phyloP scores from a whole-genome alignment of 2,888 invertebrate species.

The Amblyjoppa fuscipennis region DNA sequence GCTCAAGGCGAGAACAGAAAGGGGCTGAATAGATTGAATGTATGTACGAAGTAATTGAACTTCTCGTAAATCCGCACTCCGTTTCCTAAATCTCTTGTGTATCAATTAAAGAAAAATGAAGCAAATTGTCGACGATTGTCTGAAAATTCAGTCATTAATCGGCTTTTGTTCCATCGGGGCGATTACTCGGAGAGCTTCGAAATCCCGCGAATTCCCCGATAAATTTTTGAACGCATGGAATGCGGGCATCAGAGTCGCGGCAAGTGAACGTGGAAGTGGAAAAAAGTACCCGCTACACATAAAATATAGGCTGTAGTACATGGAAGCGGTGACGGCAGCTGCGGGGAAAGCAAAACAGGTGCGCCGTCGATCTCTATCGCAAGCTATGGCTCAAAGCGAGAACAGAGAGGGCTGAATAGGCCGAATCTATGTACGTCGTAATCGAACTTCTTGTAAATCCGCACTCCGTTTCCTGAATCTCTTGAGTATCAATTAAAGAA shows the following conservation, averaged over 20 bases:
- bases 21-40: background rate
- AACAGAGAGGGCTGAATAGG: conserved; percentile 6
- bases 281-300: conserved; percentile 26
- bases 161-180: too few relatives aligned
- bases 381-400: conserved; percentile 22
- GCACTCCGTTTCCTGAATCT: background rate
- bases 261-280: conserved; percentile 13
- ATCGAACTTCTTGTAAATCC: too few relatives aligned
- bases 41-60: conserved; percentile 14
- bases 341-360: conserved; percentile 55
- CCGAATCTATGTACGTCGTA: conserved; percentile 6
- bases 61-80: background rate
- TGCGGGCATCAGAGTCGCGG: conserved; percentile 17
- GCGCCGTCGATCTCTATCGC: conserved; percentile 17
- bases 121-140: background rate
- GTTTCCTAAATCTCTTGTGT: background rate
- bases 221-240: background rate
- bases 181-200: too few relatives aligned
- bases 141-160: background rate
- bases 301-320: conserved; percentile 33
- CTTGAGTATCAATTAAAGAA: background rate
- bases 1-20: conserved; percentile 23
- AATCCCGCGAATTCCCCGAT: background rate
- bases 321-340: conserved; percentile 42
- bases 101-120: background rate